Percentiles rank a stretch among this genome's conserved stretches.
Conservation (phyloP, 2,888 invertebrate genomes). For the Lobophora halterata region DNA sequence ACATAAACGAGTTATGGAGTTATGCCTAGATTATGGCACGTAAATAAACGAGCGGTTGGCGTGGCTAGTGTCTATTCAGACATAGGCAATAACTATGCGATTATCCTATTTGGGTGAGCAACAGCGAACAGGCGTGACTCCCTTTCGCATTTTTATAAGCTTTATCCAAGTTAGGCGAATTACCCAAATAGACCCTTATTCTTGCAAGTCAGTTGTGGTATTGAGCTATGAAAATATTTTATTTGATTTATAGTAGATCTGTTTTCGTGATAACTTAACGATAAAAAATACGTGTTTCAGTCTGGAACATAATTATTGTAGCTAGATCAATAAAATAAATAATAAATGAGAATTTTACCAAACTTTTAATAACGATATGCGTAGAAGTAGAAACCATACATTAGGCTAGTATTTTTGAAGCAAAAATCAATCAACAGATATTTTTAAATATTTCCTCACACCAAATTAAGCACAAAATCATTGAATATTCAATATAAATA, state of each 20-base stretch:
- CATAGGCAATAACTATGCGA: slow-evolving; percentile 69
- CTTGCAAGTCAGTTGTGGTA: slow-evolving; percentile 18
- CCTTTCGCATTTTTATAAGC: slow-evolving; percentile 52
- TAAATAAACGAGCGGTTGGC: slow-evolving; percentile 76
- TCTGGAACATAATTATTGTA: no score
- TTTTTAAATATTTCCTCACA: slow-evolving; percentile 41
- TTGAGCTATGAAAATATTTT: slow-evolving; percentile 12
- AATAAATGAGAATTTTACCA: no score
- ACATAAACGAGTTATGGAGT: slow-evolving; percentile 58
- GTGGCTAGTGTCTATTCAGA: slow-evolving; percentile 74
- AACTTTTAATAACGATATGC: no score
- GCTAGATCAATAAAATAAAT: no score
- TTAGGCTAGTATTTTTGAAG: slow-evolving; percentile 2
- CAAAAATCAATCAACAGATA: slow-evolving; percentile 34
- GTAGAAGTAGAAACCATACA: slow-evolving; percentile 7
- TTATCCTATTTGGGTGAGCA: slow-evolving; percentile 69
- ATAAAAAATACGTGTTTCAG: no score
- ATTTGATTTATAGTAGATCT: slow-evolving; percentile 19
- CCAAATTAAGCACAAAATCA: slow-evolving; percentile 66
- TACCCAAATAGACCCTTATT: slow-evolving; percentile 30
- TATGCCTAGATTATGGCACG: slow-evolving; percentile 54
- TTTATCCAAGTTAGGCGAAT: slow-evolving; percentile 51
- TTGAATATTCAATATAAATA: slow-evolving; percentile 80
- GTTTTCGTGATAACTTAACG: slow-evolving; percentile 3
- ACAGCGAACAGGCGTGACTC: slow-evolving; percentile 67